Evolutionary conservation across 2,113 vertebrate species (phyloP), one percentile per base, ranked within the genome.

Genomic region (Willisornis vidua): DNA sequence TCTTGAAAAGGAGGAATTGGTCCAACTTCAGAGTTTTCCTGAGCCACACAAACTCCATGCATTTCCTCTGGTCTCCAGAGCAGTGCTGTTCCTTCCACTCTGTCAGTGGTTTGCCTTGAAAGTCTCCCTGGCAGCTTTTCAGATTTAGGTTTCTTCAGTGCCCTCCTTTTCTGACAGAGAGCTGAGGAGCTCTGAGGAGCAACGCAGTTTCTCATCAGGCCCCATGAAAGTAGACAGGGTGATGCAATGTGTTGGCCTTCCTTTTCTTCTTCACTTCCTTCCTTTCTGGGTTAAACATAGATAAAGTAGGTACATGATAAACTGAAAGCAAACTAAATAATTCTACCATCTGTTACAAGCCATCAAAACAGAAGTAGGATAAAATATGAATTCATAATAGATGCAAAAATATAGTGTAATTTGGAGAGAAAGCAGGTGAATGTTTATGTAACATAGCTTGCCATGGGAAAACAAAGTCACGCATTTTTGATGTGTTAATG

Each of bases 311-410:
- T 70, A 61, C 6, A 18, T 78, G 72, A 72, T 80, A 88, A 93
- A 84, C 45, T 37, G 41, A 74, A 92, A 86, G 65, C 72, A 74
- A 86, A 88, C 68, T 57, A 48, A 86, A 84, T 92, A 90, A 88
- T 95, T 95, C 88, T 92, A 19, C 95, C 88, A 88, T 96, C 85
- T 97, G 90, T 89, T 93, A 74, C 1, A 15, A 94, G 43, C 33
- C 68, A 74, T 95, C 48, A 63, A 86, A 94, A 90, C 23, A 91
- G 83, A 95, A 95, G 83, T 93, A 88, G 85, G 93, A 78, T 90
- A 90, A 88, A 96, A 86, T 89, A 88, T 80, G 90, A 95, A 93
- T 93, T 83, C 49, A n/a, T 96, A 95, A 94, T 93, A 39, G 46
- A 63, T 80, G 94, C 86, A 84, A 96, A 96, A 94, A 95, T 89